Evolutionary conservation across 2,797 vertebrate genomes (phyloP).

Genomic region (Neomorphus geoffroyi): DNA sequence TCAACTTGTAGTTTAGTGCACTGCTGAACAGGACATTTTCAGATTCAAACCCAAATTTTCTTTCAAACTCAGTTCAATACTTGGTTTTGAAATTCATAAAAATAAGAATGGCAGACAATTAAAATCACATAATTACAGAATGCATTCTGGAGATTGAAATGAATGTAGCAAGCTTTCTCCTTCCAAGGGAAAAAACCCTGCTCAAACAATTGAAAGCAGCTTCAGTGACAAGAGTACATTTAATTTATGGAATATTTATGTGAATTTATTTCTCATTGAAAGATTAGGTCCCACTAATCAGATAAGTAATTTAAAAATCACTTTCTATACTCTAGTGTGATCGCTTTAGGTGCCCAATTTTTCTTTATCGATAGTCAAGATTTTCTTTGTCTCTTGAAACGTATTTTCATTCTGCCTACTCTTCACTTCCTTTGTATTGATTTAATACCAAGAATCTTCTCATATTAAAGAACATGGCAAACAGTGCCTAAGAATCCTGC

Average conservation of each 20-base stretch:
- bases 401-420: not conserved
- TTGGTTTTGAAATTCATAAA: not conserved
- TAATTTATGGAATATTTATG: constrained; percentile 22
- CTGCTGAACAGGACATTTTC: not conserved
- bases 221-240: constrained; percentile 28
- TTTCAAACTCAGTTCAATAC: not conserved
- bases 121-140: constrained; percentile 14
- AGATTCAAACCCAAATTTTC: not conserved
- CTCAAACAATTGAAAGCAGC: not conserved
- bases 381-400: constrained; percentile 42
- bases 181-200: not conserved
- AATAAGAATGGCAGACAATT: constrained; percentile 27
- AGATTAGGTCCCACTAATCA: constrained; percentile 38
- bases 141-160: constrained; percentile 37
- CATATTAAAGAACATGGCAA: not conserved
- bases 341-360: not conserved
- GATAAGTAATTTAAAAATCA: constrained; percentile 55
- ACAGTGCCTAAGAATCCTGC: not conserved
- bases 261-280: constrained; percentile 42
- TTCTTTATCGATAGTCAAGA: not conserved
- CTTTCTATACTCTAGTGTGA: not conserved
- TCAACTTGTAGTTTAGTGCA: not conserved
- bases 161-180: not conserved
- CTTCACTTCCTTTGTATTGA: constrained; percentile 6
- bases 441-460: constrained; percentile 15